Base-by-base conservation (phyloP, 2,797 vertebrate genomes). In the Nannoperca obscura region DNA sequence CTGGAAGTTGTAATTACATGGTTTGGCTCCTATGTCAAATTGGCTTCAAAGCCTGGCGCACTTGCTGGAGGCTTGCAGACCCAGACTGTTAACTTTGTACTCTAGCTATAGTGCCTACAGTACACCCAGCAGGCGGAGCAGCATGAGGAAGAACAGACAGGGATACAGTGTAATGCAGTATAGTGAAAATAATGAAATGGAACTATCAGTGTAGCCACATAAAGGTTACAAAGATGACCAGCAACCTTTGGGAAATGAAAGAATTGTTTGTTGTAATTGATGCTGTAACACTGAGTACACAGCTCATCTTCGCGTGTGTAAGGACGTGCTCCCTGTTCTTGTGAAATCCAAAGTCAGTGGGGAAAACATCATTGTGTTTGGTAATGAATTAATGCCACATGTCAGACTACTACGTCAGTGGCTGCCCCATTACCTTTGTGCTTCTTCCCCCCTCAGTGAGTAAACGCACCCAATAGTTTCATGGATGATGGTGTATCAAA, bases 401-500 rank as follows among this genome's bases (percentile, higher is more conserved):
- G 79, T 86, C 72, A 73, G 59, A 57, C 65, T 42, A 49, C 46
- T 10, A 50, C 12, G 22, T 80, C 78, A 49, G 4, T 24, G 74
- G 62, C 66, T 27, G 63, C 19, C 27, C 49, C 58, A 57, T 79
- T 74, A 71, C 73, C 61, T 70, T 65, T 5, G 12, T 34, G 15
- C 27, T 49, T 49, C 42, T 24, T 5, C 49, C 34, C n/a, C 7
- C 57, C 53, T 57, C 46, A 34, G 44, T 24, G 52, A 66, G 12
- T 20, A 2, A 24, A 78, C 19, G n/a, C 5, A 5, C 38, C 54
- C 71, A 54, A 67, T 74, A 70, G 71, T 60, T 83, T 81, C 55
- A 81, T 32, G 52, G 53, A 81, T 61, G 69, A 78, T 47, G 61
- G 63, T 58, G 66, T 87, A 84, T 85, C 46, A 79, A 78, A 82